phyloP scores from a whole-genome alignment of 2,888 invertebrate species.

The Drosophila meridiana region DNA sequence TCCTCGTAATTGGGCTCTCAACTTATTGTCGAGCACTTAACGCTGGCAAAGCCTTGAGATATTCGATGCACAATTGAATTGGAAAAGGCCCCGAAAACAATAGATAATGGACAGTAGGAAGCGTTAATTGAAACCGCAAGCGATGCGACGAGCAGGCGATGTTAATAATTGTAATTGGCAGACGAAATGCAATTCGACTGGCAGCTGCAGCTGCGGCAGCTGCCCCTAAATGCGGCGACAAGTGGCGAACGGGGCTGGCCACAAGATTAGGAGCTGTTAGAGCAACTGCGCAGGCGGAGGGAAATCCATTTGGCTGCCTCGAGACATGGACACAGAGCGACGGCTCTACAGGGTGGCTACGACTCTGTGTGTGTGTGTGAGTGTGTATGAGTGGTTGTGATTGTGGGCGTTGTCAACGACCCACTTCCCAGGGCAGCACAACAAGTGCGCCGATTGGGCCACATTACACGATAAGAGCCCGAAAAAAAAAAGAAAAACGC shows the following conservation, averaged over 20 bases:
- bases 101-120: slow-evolving; percentile 76
- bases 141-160: slow-evolving; percentile 49
- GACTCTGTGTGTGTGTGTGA: slow-evolving; percentile 10
- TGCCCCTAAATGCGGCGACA: slow-evolving; percentile 47
- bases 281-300: slow-evolving; percentile 25
- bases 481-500: slow-evolving; percentile 15
- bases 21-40: slow-evolving; percentile 21
- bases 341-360: slow-evolving; percentile 14
- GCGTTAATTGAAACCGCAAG: slow-evolving; percentile 80
- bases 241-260: slow-evolving; percentile 30
- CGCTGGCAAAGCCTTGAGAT: slow-evolving; percentile 61
- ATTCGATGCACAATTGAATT: slow-evolving; percentile 62
- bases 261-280: slow-evolving; percentile 22
- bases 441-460: slow-evolving; percentile 68
- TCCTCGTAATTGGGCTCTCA: neutral
- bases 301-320: slow-evolving; percentile 23
- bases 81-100: slow-evolving; percentile 66
- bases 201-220: slow-evolving; percentile 39
- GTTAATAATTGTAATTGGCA: slow-evolving; percentile 73
- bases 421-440: slow-evolving; percentile 75
- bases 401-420: slow-evolving; percentile 70
- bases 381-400: slow-evolving; percentile 9
- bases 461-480: slow-evolving; percentile 60
- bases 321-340: slow-evolving; percentile 30
- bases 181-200: slow-evolving; percentile 42